Conservation (phyloP, 2,888 invertebrate species). For the Megaustenia siamemsis region DNA sequence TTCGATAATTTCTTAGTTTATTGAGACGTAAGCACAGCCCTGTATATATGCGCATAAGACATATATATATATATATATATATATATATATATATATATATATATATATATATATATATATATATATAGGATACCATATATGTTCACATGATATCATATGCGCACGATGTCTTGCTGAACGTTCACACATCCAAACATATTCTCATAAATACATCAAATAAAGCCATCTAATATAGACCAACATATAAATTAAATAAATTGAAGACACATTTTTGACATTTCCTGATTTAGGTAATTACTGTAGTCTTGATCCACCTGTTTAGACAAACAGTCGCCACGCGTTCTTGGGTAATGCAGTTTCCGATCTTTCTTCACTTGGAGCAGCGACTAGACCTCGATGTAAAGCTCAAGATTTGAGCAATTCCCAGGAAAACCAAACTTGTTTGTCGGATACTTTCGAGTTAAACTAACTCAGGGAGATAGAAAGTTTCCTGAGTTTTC, state of each 20-base stretch:
- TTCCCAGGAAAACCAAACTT: neutral
- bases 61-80: neutral
- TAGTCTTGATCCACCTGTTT: neutral
- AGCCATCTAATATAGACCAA: too few relatives aligned
- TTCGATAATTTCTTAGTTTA: too few relatives aligned
- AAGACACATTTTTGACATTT: too few relatives aligned
- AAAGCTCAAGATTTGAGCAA: neutral
- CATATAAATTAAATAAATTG: too few relatives aligned
- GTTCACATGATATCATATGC: too few relatives aligned
- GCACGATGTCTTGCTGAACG: too few relatives aligned
- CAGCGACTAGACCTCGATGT: neutral
- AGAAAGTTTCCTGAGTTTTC: too few relatives aligned
- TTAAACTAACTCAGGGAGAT: neutral
- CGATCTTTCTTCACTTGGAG: neutral
- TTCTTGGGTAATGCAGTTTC: neutral
- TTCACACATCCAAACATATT: too few relatives aligned
- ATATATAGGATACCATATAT: neutral
- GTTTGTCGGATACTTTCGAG: neutral
- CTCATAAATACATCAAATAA: too few relatives aligned
- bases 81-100: conserved; percentile 4
- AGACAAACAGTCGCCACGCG: neutral
- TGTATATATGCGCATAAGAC: neutral
- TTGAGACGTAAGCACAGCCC: too few relatives aligned
- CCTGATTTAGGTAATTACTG: neutral
- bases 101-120: neutral